Evolutionary conservation across 2,797 vertebrate genomes (phyloP), one percentile per base, ranked within the genome.

Genomic region (Holocentrus rufus): DNA sequence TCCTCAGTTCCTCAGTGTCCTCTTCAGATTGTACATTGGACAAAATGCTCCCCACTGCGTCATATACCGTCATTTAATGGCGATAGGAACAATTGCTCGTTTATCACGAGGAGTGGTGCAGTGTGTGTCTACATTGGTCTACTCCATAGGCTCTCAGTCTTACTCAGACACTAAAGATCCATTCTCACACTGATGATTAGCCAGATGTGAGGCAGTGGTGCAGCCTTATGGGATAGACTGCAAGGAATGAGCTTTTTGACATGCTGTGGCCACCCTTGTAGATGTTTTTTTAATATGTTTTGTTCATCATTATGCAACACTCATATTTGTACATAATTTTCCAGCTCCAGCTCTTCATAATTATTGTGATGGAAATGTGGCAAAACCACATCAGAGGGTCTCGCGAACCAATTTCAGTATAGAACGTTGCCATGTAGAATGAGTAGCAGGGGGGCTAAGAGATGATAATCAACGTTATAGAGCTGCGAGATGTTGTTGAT

Each of bases 151-250:
- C 71, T 73, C 79, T 79, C 84, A 67, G 67, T 80, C 70, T 65
- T 31, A 67, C 69, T 85, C 87, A 84, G 79, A 90, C 86, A 90
- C 90, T 90, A 81, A 91, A 79, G 88, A 82, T 89, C 87, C 88
- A 85, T 93, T 93, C 85, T 90, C 83, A 71, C 76, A 62, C 74
- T 67, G 52, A 80, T 77, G 72, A 79, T 89, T 62, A 18, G 79
- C 87, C 90, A 91, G 90, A 92, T 91, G 90, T 76, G 64, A 73
- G 69, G 70, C 72, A 63, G 42, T 65, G 74, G 85, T 84, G 65
- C 79, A 81, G 64, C 70, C 58, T 25, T 36, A 63, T 49, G 49
- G 23, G 55, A 74, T 56, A 59, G 49, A 20, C 60, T 23, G 56
- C 3, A 54, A 11, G 76, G 62, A 82, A 68, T 83, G 68, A 70